Evolutionary conservation across 2,797 vertebrate genomes (phyloP).

Genomic region (Pangasius macronema): DNA sequence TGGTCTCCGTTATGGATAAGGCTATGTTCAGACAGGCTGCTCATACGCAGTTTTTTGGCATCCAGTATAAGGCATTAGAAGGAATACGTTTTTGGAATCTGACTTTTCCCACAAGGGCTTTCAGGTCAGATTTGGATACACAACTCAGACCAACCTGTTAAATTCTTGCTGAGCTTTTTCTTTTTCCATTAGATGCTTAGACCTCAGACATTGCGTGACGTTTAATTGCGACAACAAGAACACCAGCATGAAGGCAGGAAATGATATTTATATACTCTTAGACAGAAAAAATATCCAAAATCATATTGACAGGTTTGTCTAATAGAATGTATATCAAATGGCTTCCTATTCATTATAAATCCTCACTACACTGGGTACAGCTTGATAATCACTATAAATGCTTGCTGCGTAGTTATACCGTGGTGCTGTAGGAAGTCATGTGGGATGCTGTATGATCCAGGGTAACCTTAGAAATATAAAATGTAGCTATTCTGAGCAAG

Average conservation of each 20-base stretch:
- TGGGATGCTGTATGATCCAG: not conserved
- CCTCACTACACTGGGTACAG: not conserved
- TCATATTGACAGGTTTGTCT: not conserved
- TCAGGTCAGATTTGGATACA: not conserved
- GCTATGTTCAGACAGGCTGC: conserved; percentile 11
- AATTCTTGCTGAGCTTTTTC: not conserved
- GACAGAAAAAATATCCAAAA: not conserved
- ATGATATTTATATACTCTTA: not conserved
- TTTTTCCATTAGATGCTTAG: not conserved
- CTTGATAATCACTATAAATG: not conserved
- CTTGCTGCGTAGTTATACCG: not conserved
- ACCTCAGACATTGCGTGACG: not conserved
- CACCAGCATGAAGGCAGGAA: not conserved
- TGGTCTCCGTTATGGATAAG: conserved; percentile 25
- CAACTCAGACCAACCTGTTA: not conserved
- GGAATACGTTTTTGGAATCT: not conserved
- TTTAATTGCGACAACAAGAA: not conserved
- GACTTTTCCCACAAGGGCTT: not conserved
- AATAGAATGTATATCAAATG: not conserved
- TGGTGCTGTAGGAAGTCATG: too few species aligned
- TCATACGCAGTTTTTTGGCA: not conserved
- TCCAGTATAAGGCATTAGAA: not conserved
- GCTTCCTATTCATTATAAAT: not conserved
- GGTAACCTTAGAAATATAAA: not conserved
- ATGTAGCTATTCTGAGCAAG: not conserved